Evolutionary conservation across 2,797 vertebrate genomes (phyloP).

Genomic region (Parauchenoglanis punctatus): DNA sequence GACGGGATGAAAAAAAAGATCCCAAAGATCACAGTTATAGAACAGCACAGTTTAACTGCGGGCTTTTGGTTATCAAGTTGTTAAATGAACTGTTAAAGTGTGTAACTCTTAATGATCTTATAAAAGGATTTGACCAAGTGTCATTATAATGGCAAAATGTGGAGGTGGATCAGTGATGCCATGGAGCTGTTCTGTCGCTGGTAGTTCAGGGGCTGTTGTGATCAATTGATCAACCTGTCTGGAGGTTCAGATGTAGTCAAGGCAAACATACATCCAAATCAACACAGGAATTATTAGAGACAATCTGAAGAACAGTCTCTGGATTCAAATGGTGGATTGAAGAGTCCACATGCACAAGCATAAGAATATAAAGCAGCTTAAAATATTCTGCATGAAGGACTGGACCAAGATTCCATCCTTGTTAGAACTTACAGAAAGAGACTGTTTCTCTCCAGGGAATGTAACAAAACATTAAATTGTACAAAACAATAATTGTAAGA

Average conservation of each 20-base stretch:
- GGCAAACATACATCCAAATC: background rate
- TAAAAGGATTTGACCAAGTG: too few relatives aligned
- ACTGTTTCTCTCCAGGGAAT: background rate
- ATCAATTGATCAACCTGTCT: background rate
- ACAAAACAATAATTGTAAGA: background rate
- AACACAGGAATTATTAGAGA: background rate
- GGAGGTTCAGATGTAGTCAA: background rate
- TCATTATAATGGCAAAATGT: background rate
- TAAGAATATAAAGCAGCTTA: background rate
- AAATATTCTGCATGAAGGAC: background rate
- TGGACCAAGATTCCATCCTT: background rate
- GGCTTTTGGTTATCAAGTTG: too few relatives aligned
- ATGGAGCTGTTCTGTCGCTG: background rate
- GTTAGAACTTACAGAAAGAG: background rate
- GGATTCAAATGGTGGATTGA: background rate
- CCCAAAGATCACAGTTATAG: too few relatives aligned
- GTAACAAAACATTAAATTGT: background rate
- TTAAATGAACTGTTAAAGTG: too few relatives aligned
- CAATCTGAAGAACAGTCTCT: background rate
- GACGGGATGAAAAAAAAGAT: too few relatives aligned
- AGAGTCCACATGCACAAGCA: background rate
- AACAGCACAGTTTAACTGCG: too few relatives aligned
- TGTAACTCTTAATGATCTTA: too few relatives aligned
- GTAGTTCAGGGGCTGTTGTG: background rate
- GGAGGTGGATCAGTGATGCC: background rate